Base-by-base conservation (phyloP, 2,797 vertebrate species). In the Gallinago nigripennis region DNA sequence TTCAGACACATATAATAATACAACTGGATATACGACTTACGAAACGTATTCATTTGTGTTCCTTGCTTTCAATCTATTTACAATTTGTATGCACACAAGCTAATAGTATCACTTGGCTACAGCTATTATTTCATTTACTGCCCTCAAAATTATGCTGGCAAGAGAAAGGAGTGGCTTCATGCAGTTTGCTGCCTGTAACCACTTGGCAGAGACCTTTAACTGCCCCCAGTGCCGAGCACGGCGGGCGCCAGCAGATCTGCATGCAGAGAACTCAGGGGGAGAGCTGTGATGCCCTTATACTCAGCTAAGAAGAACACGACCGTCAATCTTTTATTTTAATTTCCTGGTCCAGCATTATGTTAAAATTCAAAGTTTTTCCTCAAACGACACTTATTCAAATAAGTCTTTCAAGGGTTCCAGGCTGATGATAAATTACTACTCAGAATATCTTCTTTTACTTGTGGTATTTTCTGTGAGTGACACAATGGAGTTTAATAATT, bases 91-190 rank as follows among this genome's bases (percentile, higher is more conserved):
- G 33, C 50, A 70, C 85, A 80, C 45, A 93, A 93, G 89, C 78
- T 66, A 85, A 54, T 82, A 81, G 56, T 31, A 92, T 77, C 91
- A 89, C 77, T 88, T 95, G 71, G 39, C 58, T 30, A 82, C 8
- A 71, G 81, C 66, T 92, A 94, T 93, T 92, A 94, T 93, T 95
- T 96, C 75, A 86, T 90, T 96, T 92, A 95, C 88, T 95, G 65
- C 53, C 66, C 76, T 86, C 60, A 90, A 92, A 91, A 73, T 63
- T 71, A 86, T 76, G 78, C 41, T 88, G 73, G 41, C 54, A 48
- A 79, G 46, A 31, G 66, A 82, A 88, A 69, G 70, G 82, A 85
- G 54, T 12, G 56, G 63, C 50, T 88, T 94, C 2, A 5, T 89
- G 63, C 16, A 53, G 28, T 54, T 41, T 61, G 28, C 70, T 81